phyloP scores from a whole-genome alignment of 1,140 invertebrate species.

The Trichonephila clavipes region DNA sequence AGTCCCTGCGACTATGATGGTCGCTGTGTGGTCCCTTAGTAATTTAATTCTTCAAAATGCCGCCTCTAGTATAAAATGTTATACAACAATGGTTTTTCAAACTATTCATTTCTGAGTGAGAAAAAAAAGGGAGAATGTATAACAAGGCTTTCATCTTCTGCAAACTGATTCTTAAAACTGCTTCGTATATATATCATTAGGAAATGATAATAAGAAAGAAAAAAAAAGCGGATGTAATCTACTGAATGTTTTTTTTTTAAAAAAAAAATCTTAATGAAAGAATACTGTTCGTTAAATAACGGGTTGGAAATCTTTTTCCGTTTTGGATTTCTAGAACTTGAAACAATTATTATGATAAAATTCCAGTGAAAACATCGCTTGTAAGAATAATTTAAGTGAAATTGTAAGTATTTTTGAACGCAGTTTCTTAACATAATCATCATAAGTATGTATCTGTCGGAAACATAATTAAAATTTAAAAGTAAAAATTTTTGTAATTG shows the following conservation, averaged over 20 bases:
- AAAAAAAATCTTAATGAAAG: not conserved
- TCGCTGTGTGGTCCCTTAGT: not conserved
- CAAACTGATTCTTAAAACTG: not conserved
- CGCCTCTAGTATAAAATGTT: not conserved
- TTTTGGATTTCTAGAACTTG: conserved; percentile 19
- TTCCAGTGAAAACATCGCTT: not conserved
- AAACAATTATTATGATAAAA: not conserved
- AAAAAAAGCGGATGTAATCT: not conserved
- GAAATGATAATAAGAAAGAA: not conserved
- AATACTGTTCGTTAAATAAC: conserved; percentile 5
- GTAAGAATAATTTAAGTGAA: not conserved
- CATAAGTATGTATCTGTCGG: too few species aligned
- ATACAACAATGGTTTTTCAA: not conserved
- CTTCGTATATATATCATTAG: conserved; percentile 14
- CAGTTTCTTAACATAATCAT: too few species aligned
- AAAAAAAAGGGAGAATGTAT: not conserved
- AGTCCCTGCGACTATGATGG: not conserved
- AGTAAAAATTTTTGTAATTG: too few species aligned
- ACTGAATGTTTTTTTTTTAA: not conserved
- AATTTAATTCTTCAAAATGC: not conserved
- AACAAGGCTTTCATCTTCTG: too few species aligned
- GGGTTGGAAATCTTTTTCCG: conserved; percentile 30
- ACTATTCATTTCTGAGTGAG: not conserved
- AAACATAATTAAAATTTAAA: too few species aligned
- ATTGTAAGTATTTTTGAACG: too few species aligned